A percentile compares a stretch with the other conserved stretches of the same genome.
These are phyloP conservation scores for Ageneiosus marmoratus DNA, from an alignment of 2,113 vertebrate species.

Conservation along the genomic window DNA sequence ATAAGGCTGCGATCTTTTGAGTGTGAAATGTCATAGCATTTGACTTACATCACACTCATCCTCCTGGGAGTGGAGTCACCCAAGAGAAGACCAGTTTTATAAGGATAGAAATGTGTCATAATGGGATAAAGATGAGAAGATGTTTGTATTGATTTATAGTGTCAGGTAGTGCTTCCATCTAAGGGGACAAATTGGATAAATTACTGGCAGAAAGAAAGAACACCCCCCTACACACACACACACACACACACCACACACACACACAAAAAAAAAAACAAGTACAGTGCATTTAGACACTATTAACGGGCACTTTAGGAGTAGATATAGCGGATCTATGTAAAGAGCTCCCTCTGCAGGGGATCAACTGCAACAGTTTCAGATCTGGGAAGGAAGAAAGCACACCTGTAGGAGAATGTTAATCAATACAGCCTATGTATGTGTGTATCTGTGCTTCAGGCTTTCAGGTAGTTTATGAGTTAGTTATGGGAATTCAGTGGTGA, in stretches of 20 bases:
- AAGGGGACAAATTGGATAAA: neutral
- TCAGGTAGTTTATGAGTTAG: neutral
- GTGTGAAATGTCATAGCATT: neutral
- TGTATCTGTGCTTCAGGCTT: neutral
- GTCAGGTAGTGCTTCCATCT: neutral
- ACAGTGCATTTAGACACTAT: neutral
- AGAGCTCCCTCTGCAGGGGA: constrained; percentile 65
- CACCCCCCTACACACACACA: too few relatives aligned
- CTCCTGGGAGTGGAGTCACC: neutral
- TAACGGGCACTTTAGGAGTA: neutral
- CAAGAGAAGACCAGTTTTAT: neutral
- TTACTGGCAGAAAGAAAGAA: neutral
- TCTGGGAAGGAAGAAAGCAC: neutral
- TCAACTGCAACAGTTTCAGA: constrained; percentile 36
- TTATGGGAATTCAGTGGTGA: neutral
- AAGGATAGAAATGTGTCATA: neutral
- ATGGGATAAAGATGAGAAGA: neutral
- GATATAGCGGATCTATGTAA: constrained; percentile 30
- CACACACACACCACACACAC: too few relatives aligned
- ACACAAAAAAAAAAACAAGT: neutral
- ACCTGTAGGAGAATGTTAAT: neutral
- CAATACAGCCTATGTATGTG: neutral
- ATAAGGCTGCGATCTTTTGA: neutral
- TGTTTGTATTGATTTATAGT: neutral
- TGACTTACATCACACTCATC: neutral